Percentiles rank a stretch among this genome's conserved stretches.
Conservation (phyloP, 35 echinoderm and acorn worm genomes). For the Strongylocentrotus purpuratus region DNA sequence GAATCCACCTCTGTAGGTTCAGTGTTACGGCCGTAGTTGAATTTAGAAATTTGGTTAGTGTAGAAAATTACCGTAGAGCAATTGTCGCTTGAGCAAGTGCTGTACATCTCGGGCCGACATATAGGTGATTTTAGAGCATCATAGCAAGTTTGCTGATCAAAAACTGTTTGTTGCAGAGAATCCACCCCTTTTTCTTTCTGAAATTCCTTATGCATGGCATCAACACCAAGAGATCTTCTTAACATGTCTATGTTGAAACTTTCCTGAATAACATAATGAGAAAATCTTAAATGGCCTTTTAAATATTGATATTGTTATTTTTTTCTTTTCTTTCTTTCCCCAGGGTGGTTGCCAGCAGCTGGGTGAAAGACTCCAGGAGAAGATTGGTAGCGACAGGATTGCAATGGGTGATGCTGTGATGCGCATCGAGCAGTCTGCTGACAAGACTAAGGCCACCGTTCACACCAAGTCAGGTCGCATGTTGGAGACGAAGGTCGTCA, state of each 20-base stretch:
- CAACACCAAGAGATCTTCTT: not conserved
- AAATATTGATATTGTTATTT: not conserved
- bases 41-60: too few relatives aligned
- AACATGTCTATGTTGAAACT: not conserved
- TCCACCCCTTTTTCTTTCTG: too few relatives aligned
- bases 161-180: too few relatives aligned
- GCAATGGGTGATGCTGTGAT: conserved; percentile 45
- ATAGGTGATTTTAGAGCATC: too few relatives aligned
- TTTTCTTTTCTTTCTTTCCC: not conserved
- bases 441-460: conserved; percentile 30
- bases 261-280: not conserved
- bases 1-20: too few relatives aligned
- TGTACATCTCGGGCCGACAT: too few relatives aligned
- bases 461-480: conserved; percentile 57
- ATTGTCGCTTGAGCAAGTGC: too few relatives aligned
- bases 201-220: not conserved
- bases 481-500: conserved; percentile 61
- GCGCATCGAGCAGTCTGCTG: conserved; percentile 57
- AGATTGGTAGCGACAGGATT: conserved; percentile 60
- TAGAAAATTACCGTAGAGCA: too few relatives aligned
- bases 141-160: too few relatives aligned
- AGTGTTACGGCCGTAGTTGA: too few relatives aligned
- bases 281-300: not conserved
- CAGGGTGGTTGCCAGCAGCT: conserved; percentile 75
- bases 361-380: conserved; percentile 47